Conservation (phyloP, 1,140 invertebrate genomes). For the Pseudomyrmex pallidus region DNA sequence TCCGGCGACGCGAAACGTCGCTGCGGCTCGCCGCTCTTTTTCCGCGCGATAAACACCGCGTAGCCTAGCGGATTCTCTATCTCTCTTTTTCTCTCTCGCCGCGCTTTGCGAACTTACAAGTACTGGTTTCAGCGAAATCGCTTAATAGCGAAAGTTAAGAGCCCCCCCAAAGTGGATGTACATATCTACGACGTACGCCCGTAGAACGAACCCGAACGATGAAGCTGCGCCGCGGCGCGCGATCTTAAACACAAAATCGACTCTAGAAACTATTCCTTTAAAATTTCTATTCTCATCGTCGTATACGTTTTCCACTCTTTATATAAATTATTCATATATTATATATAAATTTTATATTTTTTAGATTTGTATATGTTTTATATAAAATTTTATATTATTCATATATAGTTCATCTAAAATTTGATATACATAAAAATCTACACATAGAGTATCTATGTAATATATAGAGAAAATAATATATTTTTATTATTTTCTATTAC, state of each 20-base stretch:
- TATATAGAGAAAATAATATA: too few relatives aligned
- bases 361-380: background rate
- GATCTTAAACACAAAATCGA: conserved; percentile 13
- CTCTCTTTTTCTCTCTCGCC: conserved; percentile 56
- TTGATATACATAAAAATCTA: too few relatives aligned
- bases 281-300: background rate
- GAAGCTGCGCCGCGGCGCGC: background rate
- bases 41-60: conserved; percentile 57
- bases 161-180: conserved; percentile 33
- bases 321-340: too few relatives aligned
- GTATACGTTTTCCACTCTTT: background rate
- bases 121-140: conserved; percentile 47
- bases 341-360: background rate
- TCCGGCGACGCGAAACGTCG: conserved; percentile 49
- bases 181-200: conserved; percentile 44
- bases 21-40: conserved; percentile 62
- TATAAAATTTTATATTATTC: too few relatives aligned
- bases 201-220: background rate
- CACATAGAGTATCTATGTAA: too few relatives aligned
- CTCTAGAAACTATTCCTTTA: background rate
- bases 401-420: too few relatives aligned
- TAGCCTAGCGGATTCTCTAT: conserved; percentile 43
- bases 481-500: too few relatives aligned
- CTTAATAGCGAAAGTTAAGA: conserved; percentile 59
- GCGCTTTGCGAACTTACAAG: conserved; percentile 55